Evolutionary conservation across 2,113 vertebrate species (phyloP).

Genomic region (Mugil cephalus): DNA sequence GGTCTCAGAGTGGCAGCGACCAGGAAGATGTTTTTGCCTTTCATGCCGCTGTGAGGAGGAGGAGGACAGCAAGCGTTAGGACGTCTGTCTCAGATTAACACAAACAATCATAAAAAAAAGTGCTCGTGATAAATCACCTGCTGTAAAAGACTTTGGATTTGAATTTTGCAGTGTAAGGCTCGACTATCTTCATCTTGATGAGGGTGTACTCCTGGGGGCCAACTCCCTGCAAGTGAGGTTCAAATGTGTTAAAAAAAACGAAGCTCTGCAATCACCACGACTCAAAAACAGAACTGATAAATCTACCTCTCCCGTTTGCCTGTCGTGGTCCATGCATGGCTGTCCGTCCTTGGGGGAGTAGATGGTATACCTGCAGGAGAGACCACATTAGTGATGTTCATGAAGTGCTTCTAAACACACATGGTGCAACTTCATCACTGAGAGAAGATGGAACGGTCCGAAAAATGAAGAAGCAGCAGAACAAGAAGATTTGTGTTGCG

Average conservation of each 20-base stretch:
- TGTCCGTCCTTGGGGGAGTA: slow-evolving; percentile 98
- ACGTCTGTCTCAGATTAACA: neutral
- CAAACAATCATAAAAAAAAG: neutral
- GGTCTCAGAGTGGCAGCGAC: slow-evolving; percentile 96
- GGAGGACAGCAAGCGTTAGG: neutral
- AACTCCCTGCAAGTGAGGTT: slow-evolving; percentile 87
- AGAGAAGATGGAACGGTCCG: no score
- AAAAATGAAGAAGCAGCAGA: no score
- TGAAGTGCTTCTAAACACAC: no score
- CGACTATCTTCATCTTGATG: slow-evolving; percentile 95
- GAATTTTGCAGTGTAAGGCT: slow-evolving; percentile 92
- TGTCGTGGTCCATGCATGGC: slow-evolving; percentile 99
- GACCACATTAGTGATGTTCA: neutral
- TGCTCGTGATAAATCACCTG: slow-evolving; percentile 60
- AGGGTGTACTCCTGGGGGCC: slow-evolving; percentile 97
- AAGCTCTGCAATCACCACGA: neutral
- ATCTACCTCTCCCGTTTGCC: slow-evolving; percentile 96
- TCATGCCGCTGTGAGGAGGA: slow-evolving; percentile 86
- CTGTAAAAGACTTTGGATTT: slow-evolving; percentile 87
- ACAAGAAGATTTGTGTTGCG: no score
- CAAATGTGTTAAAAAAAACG: neutral
- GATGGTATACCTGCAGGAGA: slow-evolving; percentile 91
- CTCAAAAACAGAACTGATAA: neutral
- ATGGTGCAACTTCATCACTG: no score
- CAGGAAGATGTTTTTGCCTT: slow-evolving; percentile 92